phyloP scores from a whole-genome alignment of 2,113 vertebrate genomes.

The Tragelaphus imberbis region DNA sequence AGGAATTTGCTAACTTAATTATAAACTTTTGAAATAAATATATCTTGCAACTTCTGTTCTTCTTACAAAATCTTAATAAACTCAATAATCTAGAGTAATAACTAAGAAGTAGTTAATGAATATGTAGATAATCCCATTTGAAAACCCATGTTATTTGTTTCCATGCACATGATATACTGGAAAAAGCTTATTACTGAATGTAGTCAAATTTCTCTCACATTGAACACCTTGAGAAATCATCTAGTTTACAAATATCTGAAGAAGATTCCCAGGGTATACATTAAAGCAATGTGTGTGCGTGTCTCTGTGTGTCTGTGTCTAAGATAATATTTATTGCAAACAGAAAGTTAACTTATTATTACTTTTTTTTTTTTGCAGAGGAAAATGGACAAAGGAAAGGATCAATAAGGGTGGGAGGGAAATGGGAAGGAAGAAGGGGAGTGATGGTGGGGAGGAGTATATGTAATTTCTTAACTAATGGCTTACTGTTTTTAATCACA shows the following conservation, averaged over 20 bases:
- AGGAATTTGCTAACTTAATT: constrained; percentile 1
- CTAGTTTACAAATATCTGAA: neutral
- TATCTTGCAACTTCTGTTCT: neutral
- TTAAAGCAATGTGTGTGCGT: neutral
- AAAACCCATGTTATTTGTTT: neutral
- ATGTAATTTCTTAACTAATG: too few species aligned
- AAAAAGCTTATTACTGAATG: neutral
- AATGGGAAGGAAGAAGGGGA: too few species aligned
- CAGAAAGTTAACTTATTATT: neutral
- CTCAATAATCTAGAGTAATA: neutral
- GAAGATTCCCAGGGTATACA: neutral
- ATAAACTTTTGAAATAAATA: neutral
- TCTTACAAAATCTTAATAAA: neutral
- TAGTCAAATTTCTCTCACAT: neutral
- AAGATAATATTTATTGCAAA: neutral
- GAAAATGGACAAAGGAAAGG: too few species aligned
- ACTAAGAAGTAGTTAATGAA: neutral
- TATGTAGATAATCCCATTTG: neutral
- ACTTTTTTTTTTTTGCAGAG: too few species aligned
- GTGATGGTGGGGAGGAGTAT: too few species aligned
- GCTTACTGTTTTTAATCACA: too few species aligned
- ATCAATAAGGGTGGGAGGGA: too few species aligned
- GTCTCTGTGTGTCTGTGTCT: neutral
- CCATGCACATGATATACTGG: neutral
- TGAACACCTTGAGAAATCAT: neutral